A percentile compares a stretch with the other conserved stretches of the same genome.
phyloP scores from a whole-genome alignment of 2,113 vertebrate genomes.

The Tricholaema leucomelas region DNA sequence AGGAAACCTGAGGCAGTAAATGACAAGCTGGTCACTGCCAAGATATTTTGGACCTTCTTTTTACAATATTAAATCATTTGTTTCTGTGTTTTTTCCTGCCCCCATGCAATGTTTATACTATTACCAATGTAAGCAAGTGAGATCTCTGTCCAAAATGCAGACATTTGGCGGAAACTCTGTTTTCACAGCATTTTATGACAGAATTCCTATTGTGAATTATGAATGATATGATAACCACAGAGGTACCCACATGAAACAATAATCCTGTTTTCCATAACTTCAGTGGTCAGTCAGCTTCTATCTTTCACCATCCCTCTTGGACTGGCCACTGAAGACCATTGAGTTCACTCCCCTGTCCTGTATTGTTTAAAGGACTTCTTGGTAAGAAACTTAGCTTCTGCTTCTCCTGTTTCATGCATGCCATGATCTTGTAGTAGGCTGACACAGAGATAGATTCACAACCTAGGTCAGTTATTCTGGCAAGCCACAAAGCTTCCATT shows the following conservation, averaged over 20 bases:
- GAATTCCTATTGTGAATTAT: not conserved
- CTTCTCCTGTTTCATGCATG: not conserved
- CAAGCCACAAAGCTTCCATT: not conserved
- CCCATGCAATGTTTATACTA: not conserved
- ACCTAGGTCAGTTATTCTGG: not conserved
- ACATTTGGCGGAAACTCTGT: not conserved
- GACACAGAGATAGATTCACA: not conserved
- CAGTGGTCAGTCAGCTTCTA: not conserved
- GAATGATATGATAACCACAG: not conserved
- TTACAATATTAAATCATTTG: conserved; percentile 40
- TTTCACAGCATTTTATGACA: conserved; percentile 12
- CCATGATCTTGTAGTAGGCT: not conserved
- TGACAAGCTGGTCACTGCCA: conserved; percentile 54
- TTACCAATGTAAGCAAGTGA: not conserved
- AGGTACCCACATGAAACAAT: not conserved
- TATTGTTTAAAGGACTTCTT: not conserved
- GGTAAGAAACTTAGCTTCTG: not conserved
- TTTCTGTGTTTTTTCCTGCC: not conserved
- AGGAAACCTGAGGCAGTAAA: conserved; percentile 49
- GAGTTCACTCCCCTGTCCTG: not conserved
- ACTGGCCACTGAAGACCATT: not conserved
- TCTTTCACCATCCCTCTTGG: not conserved
- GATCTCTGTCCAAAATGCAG: not conserved
- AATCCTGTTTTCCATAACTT: not conserved
- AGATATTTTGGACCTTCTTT: conserved; percentile 57